phyloP scores from a whole-genome alignment of 2,113 vertebrate genomes.

The Scomber japonicus region DNA sequence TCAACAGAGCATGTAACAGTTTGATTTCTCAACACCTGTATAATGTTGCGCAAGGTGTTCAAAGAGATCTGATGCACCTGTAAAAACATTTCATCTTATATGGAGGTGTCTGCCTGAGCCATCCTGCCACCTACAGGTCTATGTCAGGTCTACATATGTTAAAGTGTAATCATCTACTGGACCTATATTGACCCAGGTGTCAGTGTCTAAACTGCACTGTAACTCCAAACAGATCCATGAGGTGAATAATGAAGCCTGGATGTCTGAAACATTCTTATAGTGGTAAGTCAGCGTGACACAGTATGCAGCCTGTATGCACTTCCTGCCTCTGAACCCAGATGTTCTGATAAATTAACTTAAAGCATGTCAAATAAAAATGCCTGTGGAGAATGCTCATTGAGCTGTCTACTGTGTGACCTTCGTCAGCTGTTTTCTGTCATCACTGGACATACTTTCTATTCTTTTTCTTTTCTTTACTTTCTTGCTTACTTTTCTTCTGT shows the following conservation, averaged over 20 bases:
- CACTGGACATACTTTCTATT: slow-evolving; percentile 53
- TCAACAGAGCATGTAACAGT: neutral
- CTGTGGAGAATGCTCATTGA: slow-evolving; percentile 56
- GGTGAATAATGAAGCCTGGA: slow-evolving; percentile 52
- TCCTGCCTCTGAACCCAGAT: slow-evolving; percentile 70
- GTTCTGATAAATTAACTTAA: slow-evolving; percentile 66
- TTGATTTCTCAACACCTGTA: neutral
- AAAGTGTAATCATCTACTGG: slow-evolving; percentile 8
- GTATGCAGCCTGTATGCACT: slow-evolving; percentile 55
- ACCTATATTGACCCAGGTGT: slow-evolving; percentile 15
- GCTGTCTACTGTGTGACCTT: slow-evolving; percentile 67
- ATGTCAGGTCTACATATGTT: slow-evolving; percentile 13
- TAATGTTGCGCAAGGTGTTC: neutral
- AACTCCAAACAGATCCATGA: slow-evolving; percentile 39
- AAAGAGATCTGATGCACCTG: slow-evolving; percentile 33
- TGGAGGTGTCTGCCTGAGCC: slow-evolving; percentile 15
- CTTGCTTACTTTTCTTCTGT: slow-evolving; percentile 18
- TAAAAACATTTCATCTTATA: slow-evolving; percentile 31
- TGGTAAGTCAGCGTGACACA: slow-evolving; percentile 64
- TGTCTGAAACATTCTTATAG: slow-evolving; percentile 42
- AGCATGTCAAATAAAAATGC: slow-evolving; percentile 72
- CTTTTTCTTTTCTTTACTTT: slow-evolving; percentile 44
- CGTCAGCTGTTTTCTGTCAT: slow-evolving; percentile 79
- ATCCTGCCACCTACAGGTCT: slow-evolving; percentile 51
- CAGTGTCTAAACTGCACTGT: slow-evolving; percentile 15